Percentiles rank a stretch among this genome's conserved stretches.
Conservation (phyloP, 2,113 vertebrate species). For the Spheniscus mendiculus region DNA sequence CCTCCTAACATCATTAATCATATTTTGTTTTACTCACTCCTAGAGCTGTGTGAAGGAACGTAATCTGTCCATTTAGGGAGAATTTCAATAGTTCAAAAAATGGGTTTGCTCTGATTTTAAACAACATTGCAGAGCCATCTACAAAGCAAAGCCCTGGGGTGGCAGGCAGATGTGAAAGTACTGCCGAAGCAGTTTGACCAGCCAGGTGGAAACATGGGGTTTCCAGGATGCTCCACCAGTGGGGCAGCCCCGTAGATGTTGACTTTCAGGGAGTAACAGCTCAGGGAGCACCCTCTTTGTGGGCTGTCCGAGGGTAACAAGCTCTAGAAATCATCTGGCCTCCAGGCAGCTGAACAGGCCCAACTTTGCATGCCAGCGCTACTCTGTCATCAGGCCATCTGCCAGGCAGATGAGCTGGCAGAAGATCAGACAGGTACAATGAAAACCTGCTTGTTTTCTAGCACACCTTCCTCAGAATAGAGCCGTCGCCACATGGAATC, state of each 20-base stretch:
- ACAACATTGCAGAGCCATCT: background rate
- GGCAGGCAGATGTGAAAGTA: background rate
- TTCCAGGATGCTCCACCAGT: background rate
- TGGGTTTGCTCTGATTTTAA: background rate
- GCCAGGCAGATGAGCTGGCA: background rate
- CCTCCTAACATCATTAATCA: background rate
- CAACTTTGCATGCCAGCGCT: background rate
- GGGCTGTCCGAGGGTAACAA: background rate
- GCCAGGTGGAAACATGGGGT: accelerated
- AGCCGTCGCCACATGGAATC: background rate
- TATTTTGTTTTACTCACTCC: background rate
- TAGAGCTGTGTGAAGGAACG: background rate
- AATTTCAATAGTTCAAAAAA: background rate
- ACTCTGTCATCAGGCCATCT: background rate
- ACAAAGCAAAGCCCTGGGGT: background rate
- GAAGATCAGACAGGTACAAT: background rate
- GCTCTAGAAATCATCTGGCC: background rate
- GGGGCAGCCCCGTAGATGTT: background rate
- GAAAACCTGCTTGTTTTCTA: background rate
- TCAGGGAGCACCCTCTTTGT: background rate
- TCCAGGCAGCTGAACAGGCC: background rate
- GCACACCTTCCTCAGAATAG: background rate
- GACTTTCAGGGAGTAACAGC: background rate
- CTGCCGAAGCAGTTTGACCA: background rate
- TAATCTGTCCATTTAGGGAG: background rate